A percentile compares a stretch with the other conserved stretches of the same genome.
phyloP scores from a whole-genome alignment of 1,140 invertebrate genomes.

The Propsilocerus akamusi region DNA sequence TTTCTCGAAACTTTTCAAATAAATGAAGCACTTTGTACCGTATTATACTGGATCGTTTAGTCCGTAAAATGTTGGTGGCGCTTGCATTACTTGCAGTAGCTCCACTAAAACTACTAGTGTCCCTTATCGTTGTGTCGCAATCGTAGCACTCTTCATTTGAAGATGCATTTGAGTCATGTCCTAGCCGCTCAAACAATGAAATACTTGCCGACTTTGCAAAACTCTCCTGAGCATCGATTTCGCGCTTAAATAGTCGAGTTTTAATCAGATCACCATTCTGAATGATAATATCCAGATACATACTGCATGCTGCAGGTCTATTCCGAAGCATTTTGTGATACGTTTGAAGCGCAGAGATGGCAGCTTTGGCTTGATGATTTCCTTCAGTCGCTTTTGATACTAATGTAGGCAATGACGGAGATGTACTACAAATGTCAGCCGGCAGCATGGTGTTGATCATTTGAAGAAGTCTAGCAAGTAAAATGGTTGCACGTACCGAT shows the following conservation, averaged over 20 bases:
- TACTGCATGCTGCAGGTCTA: slow-evolving; percentile 53
- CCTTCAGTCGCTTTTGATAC: slow-evolving; percentile 57
- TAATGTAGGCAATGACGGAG: slow-evolving; percentile 62
- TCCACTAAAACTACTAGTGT: slow-evolving; percentile 1
- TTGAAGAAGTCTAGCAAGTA: slow-evolving; percentile 70
- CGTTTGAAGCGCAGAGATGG: slow-evolving; percentile 55
- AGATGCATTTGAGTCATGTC: slow-evolving; percentile 19
- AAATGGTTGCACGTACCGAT: slow-evolving; percentile 73
- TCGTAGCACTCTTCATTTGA: neutral
- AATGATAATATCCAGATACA: slow-evolving; percentile 71
- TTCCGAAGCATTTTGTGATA: slow-evolving; percentile 63
- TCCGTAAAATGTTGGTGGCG: neutral
- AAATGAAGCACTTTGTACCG: slow-evolving; percentile 16
- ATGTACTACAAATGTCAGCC: slow-evolving; percentile 61
- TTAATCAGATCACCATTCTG: slow-evolving; percentile 24
- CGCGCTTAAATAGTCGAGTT: slow-evolving; percentile 19
- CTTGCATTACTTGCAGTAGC: neutral
- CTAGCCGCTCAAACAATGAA: slow-evolving; percentile 12
- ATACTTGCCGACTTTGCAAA: slow-evolving; percentile 5
- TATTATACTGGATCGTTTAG: slow-evolving; percentile 11
- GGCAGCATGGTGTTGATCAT: slow-evolving; percentile 69
- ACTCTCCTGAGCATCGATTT: slow-evolving; percentile 17
- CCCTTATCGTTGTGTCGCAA: neutral
- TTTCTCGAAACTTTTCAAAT: slow-evolving; percentile 28
- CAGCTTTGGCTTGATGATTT: slow-evolving; percentile 57